A percentile compares a stretch with the other conserved stretches of the same genome.
phyloP scores from a whole-genome alignment of 2,113 vertebrate species.

The Mastomys natalensis region DNA sequence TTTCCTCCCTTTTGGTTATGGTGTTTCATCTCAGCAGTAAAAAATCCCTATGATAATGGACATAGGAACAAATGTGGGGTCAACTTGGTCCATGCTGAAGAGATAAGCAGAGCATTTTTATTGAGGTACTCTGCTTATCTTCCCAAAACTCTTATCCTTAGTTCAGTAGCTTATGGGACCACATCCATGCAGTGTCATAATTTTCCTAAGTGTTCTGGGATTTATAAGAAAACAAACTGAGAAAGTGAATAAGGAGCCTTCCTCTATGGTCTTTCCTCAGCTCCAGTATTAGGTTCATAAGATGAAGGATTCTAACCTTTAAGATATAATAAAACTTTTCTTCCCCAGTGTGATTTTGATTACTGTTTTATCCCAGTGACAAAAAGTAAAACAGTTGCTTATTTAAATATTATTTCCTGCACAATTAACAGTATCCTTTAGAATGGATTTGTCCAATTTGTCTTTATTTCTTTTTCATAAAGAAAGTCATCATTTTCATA shows the following conservation, averaged over 20 bases:
- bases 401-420: neutral
- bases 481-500: neutral
- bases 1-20: neutral
- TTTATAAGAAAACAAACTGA: neutral
- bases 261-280: neutral
- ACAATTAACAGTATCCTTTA: constrained; percentile 13
- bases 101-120: neutral
- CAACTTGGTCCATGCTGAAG: neutral
- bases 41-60: neutral
- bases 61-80: neutral
- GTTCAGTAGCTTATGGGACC: neutral
- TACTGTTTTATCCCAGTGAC: neutral
- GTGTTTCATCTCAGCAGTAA: neutral
- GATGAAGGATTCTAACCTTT: neutral
- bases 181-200: neutral
- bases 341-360: neutral
- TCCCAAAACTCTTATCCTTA: neutral
- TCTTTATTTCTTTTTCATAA: neutral
- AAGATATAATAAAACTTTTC: neutral
- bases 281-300: neutral
- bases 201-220: neutral
- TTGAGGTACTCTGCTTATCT: neutral
- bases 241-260: neutral
- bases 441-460: neutral
- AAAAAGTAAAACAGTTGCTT: neutral